Base-by-base conservation (phyloP, 2,797 vertebrate genomes). In the Sebastes diaconus region DNA sequence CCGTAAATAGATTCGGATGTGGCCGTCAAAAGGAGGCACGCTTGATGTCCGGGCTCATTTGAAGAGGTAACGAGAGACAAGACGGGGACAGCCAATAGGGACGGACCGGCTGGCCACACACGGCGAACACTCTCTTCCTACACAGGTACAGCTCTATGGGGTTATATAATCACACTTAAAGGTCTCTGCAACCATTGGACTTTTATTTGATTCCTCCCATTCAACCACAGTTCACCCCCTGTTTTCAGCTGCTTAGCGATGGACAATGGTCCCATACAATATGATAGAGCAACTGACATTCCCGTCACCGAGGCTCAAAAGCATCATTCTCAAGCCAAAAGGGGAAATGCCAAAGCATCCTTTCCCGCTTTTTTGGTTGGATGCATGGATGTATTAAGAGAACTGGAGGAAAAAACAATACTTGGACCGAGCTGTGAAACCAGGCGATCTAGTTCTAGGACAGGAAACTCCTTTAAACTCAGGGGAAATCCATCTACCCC, bases 1-100 rank as follows among this genome's bases (percentile, higher is more conserved):
- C 73, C 22, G 78, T 91, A 92, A 93, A 93, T 88, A 92, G 68
- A 84, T 77, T 20, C 0, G 3, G 55, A 87, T 36, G 58, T 39
- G 50, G 80, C 46, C 3, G 36, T 61, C 36, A 46, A 71, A 61
- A 32, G 11, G 42, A 27, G 24, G 36, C 30, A 2, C 27, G 7
- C 34, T 54, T 8, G 22, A 76, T 6, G 72, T 69, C 77, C 58
- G 1, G 63, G 39, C n/a, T 77, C 50, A 10, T 67, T 80, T 9
- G 39, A 32, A 25, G 82, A 77, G n/a, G 55, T 42, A 58, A 25
- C 3, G 36, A 54, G 16, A 57, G 52, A 75, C n/a, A 2, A 24
- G 61, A 30, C 50, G 0, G 32, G 4, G 60, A 55, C 8, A 3
- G 68, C 34, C 11, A n/a, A 42, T 6, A 5, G 22, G 29, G 2